Conservation (phyloP, 35 echinoderm and acorn worm genomes). For the Stichopus chloronotus region DNA sequence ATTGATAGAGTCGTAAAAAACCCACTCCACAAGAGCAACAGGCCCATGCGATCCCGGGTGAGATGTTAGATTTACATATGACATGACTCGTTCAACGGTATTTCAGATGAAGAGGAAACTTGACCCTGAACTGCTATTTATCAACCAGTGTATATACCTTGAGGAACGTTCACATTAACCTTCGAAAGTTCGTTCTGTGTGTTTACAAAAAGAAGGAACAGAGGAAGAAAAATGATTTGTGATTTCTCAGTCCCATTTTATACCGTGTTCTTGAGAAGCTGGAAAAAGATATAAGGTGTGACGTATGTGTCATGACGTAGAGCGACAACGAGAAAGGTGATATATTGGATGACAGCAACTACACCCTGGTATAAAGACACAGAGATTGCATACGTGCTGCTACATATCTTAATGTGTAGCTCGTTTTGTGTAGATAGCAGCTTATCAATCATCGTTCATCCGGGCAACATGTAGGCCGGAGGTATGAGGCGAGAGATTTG, state of each 20-base stretch:
- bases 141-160: not conserved
- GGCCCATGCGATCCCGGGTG: not conserved
- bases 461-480: constrained; percentile 24
- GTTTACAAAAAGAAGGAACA: no score
- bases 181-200: not conserved
- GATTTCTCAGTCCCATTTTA: no score
- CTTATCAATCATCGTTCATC: constrained; percentile 1
- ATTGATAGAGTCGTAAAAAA: no score
- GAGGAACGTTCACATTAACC: not conserved
- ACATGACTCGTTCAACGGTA: not conserved
- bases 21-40: not conserved
- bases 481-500: constrained; percentile 23
- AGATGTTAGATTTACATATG: not conserved
- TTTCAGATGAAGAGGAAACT: not conserved
- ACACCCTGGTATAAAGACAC: not conserved
- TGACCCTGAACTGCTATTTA: not conserved
- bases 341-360: not conserved
- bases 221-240: no score
- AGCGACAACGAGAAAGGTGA: not conserved
- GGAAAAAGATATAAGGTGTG: no score
- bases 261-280: no score
- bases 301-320: not conserved
- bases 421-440: not conserved
- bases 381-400: constrained; percentile 4
- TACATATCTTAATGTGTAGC: not conserved